Conservation (phyloP, 2,797 vertebrate species). For the Gymnopithys bicolor region DNA sequence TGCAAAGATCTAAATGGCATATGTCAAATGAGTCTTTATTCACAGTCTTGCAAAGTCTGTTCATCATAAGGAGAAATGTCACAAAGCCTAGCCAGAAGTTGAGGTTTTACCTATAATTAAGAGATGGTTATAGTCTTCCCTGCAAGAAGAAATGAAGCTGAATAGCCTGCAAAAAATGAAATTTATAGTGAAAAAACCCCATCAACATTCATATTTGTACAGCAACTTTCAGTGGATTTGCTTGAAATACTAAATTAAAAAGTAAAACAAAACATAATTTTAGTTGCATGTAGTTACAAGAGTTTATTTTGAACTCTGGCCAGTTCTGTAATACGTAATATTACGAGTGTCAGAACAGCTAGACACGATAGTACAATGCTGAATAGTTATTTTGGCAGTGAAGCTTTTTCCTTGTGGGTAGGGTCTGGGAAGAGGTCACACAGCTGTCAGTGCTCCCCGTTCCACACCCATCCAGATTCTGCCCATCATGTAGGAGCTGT, state of each 20-base stretch:
- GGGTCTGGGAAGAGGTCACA: background rate
- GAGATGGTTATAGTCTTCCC: background rate
- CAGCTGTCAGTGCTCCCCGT: background rate
- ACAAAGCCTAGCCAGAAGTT: background rate
- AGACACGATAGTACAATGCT: background rate
- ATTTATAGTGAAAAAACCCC: background rate
- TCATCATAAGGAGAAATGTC: background rate
- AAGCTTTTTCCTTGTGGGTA: background rate
- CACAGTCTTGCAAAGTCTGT: background rate
- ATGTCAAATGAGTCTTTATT: background rate
- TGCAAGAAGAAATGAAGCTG: background rate
- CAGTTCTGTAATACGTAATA: conserved; percentile 21
- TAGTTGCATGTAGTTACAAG: conserved; percentile 16
- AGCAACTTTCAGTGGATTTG: background rate
- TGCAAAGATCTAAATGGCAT: background rate
- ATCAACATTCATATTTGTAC: background rate
- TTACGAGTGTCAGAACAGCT: background rate
- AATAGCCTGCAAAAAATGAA: background rate
- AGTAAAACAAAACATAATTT: conserved; percentile 18
- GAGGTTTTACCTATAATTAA: background rate
- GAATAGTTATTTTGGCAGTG: conserved; percentile 11
- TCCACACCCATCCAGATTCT: background rate
- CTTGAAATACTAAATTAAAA: conserved; percentile 47
- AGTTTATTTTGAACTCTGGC: conserved; percentile 36
- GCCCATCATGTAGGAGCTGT: background rate